Evolutionary conservation across 2,888 invertebrate genomes (phyloP).

Genomic region (Hypomecis atomaria): DNA sequence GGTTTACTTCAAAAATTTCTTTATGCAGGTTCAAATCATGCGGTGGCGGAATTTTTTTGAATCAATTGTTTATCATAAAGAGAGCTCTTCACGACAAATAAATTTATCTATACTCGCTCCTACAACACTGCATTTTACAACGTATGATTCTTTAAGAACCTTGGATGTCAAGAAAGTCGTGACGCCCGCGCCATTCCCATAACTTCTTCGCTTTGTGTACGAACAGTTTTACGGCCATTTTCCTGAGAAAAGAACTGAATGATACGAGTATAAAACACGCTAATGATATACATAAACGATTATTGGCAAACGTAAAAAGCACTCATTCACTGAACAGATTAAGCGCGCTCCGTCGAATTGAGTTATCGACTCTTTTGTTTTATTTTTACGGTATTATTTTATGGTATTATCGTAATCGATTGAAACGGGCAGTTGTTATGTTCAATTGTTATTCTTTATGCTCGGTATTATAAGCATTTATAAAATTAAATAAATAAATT

Average conservation of each 20-base stretch:
- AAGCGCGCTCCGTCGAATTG: constrained; percentile 29
- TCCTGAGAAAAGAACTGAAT: constrained; percentile 42
- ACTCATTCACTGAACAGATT: constrained; percentile 35
- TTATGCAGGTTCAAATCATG: no score
- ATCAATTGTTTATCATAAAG: no score
- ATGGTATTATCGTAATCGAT: not conserved
- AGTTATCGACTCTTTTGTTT: constrained; percentile 10
- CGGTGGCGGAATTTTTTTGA: no score
- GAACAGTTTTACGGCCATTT: constrained; percentile 12
- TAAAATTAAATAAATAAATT: no score
- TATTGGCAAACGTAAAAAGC: constrained; percentile 55
- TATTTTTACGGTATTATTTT: not conserved
- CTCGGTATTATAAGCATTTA: not conserved
- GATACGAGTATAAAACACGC: constrained; percentile 64
- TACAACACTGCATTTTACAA: no score
- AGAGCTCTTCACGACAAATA: no score
- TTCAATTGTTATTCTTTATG: constrained; percentile 1
- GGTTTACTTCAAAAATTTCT: no score
- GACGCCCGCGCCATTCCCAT: no score
- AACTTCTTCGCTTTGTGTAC: constrained; percentile 10
- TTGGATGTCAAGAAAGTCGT: no score
- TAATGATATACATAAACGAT: constrained; percentile 67
- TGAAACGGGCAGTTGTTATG: not conserved
- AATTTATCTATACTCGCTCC: no score
- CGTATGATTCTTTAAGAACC: no score